Base-by-base conservation (phyloP, 30 jellyfish, hydroid and myxozoan genomes). In the Pseudorhiza aurosa region DNA sequence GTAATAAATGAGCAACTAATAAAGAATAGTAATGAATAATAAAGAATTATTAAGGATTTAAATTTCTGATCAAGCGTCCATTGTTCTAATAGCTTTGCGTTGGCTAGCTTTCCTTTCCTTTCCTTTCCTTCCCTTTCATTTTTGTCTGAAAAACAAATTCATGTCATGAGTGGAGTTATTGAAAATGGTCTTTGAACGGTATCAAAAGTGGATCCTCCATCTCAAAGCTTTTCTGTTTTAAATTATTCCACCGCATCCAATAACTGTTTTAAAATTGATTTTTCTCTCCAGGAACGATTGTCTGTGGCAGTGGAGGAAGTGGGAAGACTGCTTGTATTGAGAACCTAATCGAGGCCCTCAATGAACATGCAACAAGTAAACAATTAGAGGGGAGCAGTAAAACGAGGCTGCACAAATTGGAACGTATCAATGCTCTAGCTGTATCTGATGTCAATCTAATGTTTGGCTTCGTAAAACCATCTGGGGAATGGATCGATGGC, bases 401-500 rank as follows among this genome's bases (percentile, higher is more conserved):
- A 63, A 15, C 79, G 73, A 59, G 87, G 64, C 55, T 89, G 62
- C 91, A 88, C 60, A 81, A 88, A 50, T 65, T 71, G 9, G 95
- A 81, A 60, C 95, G 83, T 56, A 67, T 88, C 58, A 88, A 88
- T 60, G 91, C 81, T 25, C 70, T 88, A 7, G 97, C 97, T 0
- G 90, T 64, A 6, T 84, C 93, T 8, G 88, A 81, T 50, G 29
- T 81, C 27, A 39, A 51, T 27, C 39, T 71, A 42, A 88, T 88
- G 97, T 88, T 88, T 72, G 97, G 97, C 2, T 42, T n/a, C 40
- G 45, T 69, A 53, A 81, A 81, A 36, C 33, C 80, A 9, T 35
- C 81, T 17, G 95, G 95, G 40, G 95, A 80, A 51, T 81, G 95
- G 91, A 83, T 53, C 37, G 95, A 88, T 65, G 97, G 97, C 12